Conservation (phyloP, 2,888 invertebrate genomes). For the Dyspetes luteomarginatus region DNA sequence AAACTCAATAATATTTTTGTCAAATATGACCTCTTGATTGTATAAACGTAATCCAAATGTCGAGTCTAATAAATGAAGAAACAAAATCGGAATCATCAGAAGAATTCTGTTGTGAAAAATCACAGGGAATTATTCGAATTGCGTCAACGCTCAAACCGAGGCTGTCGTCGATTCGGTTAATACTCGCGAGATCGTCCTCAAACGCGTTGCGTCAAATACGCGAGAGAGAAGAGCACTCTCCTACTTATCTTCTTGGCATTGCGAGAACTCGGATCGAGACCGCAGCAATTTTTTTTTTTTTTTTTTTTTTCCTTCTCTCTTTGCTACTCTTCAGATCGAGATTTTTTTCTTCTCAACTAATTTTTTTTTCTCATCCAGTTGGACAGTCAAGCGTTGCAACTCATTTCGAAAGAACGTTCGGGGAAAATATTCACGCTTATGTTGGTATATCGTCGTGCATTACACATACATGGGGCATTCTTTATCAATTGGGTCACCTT, state of each 20-base stretch:
- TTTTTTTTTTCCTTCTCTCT: background rate
- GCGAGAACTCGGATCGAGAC: slow-evolving; percentile 40
- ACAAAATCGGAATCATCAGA: background rate
- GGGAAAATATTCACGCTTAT: background rate
- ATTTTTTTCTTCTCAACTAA: background rate
- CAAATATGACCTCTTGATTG: background rate
- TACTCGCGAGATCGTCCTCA: slow-evolving; percentile 27
- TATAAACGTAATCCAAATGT: background rate
- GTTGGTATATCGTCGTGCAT: background rate
- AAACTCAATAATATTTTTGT: no score
- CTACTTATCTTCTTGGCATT: slow-evolving; percentile 8
- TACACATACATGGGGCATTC: background rate
- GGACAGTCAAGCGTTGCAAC: background rate
- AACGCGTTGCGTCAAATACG: slow-evolving; percentile 33
- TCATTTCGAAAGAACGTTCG: background rate
- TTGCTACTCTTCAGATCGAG: background rate
- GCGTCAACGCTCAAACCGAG: slow-evolving; percentile 5
- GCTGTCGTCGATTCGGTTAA: background rate
- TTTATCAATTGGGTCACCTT: background rate
- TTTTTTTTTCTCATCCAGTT: background rate
- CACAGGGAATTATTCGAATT: slow-evolving; percentile 15
- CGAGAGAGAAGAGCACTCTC: slow-evolving; percentile 1
- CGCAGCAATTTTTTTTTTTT: slow-evolving; percentile 26
- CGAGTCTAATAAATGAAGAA: background rate
- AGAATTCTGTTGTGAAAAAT: slow-evolving; percentile 1